Evolutionary conservation across 2,797 vertebrate genomes (phyloP).

Genomic region (Remorina albescens): DNA sequence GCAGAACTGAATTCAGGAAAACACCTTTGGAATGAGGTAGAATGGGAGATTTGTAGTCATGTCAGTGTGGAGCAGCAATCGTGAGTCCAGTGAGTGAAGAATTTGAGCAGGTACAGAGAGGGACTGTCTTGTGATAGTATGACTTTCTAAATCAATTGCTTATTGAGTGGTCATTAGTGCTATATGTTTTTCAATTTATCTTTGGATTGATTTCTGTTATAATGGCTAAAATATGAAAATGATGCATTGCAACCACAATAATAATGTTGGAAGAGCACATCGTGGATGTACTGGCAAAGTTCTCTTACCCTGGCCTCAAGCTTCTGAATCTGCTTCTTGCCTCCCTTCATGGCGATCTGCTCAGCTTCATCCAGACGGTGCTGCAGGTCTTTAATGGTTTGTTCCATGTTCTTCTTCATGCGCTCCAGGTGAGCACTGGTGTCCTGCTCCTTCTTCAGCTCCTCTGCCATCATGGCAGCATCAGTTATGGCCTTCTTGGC

Average conservation of each 20-base stretch:
- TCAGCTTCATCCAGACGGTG: too few relatives aligned
- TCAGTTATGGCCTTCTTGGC: constrained; percentile 92
- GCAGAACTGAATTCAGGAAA: too few relatives aligned
- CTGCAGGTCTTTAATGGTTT: too few relatives aligned
- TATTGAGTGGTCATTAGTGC: background rate
- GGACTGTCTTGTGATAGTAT: background rate
- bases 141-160: background rate
- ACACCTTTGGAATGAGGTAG: too few relatives aligned
- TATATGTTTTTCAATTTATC: background rate
- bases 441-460: constrained; percentile 92
- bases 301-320: constrained; percentile 85
- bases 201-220: background rate
- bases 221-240: background rate
- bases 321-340: too few relatives aligned
- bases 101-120: too few relatives aligned
- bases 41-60: too few relatives aligned
- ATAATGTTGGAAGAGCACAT: background rate
- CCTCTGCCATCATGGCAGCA: constrained; percentile 85
- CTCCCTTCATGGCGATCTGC: too few relatives aligned
- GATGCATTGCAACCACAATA: background rate
- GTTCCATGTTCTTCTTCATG: too few relatives aligned
- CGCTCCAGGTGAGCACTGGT: constrained; percentile 91
- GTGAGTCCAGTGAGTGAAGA: too few relatives aligned
- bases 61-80: too few relatives aligned
- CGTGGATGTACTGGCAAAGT: background rate